phyloP scores from a whole-genome alignment of 2,113 vertebrate genomes.

The Lampris incognitus region DNA sequence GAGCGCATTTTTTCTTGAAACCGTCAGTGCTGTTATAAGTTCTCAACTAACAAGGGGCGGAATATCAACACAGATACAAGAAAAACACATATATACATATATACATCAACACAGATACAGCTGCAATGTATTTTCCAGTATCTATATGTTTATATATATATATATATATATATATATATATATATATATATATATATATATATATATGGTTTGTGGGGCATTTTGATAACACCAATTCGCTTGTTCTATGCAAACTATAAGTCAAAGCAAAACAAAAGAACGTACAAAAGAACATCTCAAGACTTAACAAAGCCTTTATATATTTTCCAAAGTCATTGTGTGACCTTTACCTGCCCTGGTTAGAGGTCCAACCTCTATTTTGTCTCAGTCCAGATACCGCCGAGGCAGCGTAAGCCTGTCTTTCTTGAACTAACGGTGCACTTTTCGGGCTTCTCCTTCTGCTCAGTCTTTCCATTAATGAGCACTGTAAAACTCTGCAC shows the following conservation, averaged over 20 bases:
- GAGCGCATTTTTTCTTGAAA: too few relatives aligned
- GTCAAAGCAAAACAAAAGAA: slow-evolving; percentile 58
- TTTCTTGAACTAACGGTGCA: slow-evolving; percentile 43
- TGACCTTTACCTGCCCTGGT: slow-evolving; percentile 67
- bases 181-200: too few relatives aligned
- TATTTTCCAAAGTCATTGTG: slow-evolving; percentile 66
- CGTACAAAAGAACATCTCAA: slow-evolving; percentile 23
- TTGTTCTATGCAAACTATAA: slow-evolving; percentile 24
- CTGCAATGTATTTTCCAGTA: too few relatives aligned
- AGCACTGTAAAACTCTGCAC: slow-evolving; percentile 58
- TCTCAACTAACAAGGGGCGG: too few relatives aligned
- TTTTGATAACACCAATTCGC: not conserved
- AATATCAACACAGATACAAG: too few relatives aligned
- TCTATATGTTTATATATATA: too few relatives aligned
- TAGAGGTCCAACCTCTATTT: slow-evolving; percentile 21
- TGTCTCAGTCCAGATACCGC: slow-evolving; percentile 61
- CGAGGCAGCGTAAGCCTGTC: slow-evolving; percentile 67
- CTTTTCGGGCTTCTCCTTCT: not conserved
- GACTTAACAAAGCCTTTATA: slow-evolving; percentile 53
- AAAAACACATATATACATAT: too few relatives aligned
- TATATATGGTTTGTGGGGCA: too few relatives aligned
- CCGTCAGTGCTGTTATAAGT: too few relatives aligned
- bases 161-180: too few relatives aligned
- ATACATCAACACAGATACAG: too few relatives aligned
- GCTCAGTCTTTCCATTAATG: slow-evolving; percentile 16